These are phyloP conservation scores for Parotocinclus haroldoi DNA, from an alignment of 2,797 vertebrate genomes.

Conservation along the genomic window DNA sequence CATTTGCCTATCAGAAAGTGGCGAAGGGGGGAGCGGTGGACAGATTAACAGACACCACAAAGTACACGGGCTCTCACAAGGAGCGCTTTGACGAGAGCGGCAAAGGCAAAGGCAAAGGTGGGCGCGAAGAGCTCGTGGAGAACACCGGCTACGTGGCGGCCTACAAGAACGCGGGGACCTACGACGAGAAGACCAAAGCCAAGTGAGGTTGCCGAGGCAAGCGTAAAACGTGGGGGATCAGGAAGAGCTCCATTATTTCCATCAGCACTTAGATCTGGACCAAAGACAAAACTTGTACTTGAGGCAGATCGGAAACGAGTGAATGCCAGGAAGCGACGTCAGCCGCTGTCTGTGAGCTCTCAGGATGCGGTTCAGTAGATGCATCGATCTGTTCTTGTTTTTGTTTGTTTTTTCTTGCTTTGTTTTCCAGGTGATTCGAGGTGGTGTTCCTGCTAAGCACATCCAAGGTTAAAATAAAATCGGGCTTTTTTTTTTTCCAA, in stretches of 20 bases:
- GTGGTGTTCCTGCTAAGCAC: conserved; percentile 12
- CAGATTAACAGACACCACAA: conserved; percentile 87
- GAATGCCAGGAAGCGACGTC: conserved; percentile 37
- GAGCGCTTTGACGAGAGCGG: conserved; percentile 87
- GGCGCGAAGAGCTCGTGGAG: conserved; percentile 86
- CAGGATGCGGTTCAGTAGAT: conserved; percentile 26
- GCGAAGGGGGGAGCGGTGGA: conserved; percentile 79
- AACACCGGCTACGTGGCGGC: conserved; percentile 87
- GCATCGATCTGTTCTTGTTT: not conserved
- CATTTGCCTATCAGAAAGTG: conserved; percentile 77
- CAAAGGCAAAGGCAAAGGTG: conserved; percentile 85
- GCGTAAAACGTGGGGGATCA: conserved; percentile 15
- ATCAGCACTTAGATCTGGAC: conserved; percentile 54
- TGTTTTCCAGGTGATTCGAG: conserved; percentile 13
- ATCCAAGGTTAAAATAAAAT: too few species aligned
- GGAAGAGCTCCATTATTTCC: conserved; percentile 28
- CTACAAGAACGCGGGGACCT: conserved; percentile 89
- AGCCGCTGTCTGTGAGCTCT: conserved; percentile 24
- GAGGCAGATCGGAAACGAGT: conserved; percentile 22
- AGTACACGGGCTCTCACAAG: conserved; percentile 93
- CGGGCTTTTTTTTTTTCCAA: too few species aligned
- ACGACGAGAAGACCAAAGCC: conserved; percentile 83
- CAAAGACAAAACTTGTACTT: conserved; percentile 55
- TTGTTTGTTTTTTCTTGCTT: not conserved
- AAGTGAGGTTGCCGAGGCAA: conserved; percentile 50